A percentile compares a stretch with the other conserved stretches of the same genome.
phyloP scores from a whole-genome alignment of 2,888 invertebrate species.

The Rhorus exstirpatorius region DNA sequence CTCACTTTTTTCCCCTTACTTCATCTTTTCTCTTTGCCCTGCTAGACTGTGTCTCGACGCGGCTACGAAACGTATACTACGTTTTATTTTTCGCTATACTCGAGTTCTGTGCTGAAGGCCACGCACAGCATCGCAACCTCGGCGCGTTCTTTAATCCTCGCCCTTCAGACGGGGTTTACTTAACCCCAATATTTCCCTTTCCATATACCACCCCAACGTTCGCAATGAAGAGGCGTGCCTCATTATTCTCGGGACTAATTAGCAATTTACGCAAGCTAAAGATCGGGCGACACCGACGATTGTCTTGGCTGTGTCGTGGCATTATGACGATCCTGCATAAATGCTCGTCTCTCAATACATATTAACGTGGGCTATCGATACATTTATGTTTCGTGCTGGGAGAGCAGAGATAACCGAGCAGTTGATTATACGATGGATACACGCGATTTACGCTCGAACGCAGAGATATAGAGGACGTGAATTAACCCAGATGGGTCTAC shows the following conservation, averaged over 20 bases:
- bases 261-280: conserved; percentile 61
- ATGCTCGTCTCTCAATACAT: conserved; percentile 27
- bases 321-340: conserved; percentile 25
- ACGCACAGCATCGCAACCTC: conserved; percentile 11
- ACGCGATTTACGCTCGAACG: not conserved
- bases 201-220: no score
- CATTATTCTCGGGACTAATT: conserved; percentile 66
- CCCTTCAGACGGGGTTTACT: conserved; percentile 37
- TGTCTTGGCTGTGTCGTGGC: conserved; percentile 1
- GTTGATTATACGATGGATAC: conserved; percentile 4
- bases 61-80: conserved; percentile 9
- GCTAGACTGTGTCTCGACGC: not conserved
- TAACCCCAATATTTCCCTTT: conserved; percentile 1
- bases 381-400: not conserved
- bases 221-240: conserved; percentile 27
- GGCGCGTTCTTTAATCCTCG: conserved; percentile 17
- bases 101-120: conserved; percentile 22
- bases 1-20: conserved; percentile 8
- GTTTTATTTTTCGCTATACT: conserved; percentile 48
- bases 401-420: not conserved
- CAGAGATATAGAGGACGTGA: no score
- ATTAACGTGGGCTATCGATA: conserved; percentile 24
- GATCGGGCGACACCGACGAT: conserved; percentile 14
- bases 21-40: not conserved
- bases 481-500: not conserved